These are phyloP conservation scores for Temnothorax nylanderi DNA, from an alignment of 1,140 invertebrate genomes.

Conservation along the genomic window DNA sequence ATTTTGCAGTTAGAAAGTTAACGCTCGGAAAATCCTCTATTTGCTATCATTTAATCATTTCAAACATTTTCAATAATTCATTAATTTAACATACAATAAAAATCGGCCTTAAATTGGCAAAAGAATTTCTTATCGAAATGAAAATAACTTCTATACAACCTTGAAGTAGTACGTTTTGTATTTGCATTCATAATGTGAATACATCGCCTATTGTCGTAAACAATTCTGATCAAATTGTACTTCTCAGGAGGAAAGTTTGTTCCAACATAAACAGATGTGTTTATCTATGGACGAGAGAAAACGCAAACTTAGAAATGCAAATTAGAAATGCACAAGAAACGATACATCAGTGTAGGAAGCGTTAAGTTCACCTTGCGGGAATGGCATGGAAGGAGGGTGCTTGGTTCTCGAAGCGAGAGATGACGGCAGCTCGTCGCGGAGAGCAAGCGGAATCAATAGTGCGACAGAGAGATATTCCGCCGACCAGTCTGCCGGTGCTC, in stretches of 20 bases:
- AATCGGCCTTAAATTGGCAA: neutral
- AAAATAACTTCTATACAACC: neutral
- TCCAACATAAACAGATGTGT: neutral
- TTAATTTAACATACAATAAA: neutral
- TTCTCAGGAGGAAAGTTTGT: neutral
- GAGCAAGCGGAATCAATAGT: constrained; percentile 20
- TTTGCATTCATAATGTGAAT: neutral
- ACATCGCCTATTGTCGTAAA: neutral
- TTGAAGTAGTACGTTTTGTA: neutral
- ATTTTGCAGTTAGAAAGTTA: neutral
- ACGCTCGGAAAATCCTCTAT: neutral
- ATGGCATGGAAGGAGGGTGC: neutral
- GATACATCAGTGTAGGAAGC: neutral
- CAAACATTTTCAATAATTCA: neutral
- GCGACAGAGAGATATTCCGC: constrained; percentile 12
- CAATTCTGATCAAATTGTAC: neutral
- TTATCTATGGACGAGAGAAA: neutral
- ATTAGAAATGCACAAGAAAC: neutral
- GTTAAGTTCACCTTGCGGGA: neutral
- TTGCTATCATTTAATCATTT: neutral
- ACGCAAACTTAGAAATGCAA: neutral
- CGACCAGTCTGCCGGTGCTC: neutral
- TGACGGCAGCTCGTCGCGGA: neutral
- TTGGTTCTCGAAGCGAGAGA: neutral
- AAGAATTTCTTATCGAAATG: neutral